Evolutionary conservation across 2,797 vertebrate genomes (phyloP), one percentile per base, ranked within the genome.

Genomic region (Todus mexicanus): DNA sequence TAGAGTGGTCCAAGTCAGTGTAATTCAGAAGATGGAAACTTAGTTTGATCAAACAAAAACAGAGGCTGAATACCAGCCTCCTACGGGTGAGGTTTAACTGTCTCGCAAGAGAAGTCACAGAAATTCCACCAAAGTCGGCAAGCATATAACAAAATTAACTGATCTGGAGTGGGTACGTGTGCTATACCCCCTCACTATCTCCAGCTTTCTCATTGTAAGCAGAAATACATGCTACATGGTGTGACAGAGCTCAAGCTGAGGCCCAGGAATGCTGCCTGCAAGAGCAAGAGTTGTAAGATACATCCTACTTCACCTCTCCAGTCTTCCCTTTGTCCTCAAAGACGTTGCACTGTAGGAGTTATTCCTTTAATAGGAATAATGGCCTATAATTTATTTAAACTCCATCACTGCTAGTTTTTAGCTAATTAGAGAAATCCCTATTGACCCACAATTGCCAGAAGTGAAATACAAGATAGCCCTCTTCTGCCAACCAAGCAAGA

Each of bases 361-460:
- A 66, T 50, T 81, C 56, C 73, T 91, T 33, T 5, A 23, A 84
- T 10, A 90, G 40, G 18, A 93, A 31, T 80, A 87, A 84, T 43
- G 81, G 81, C 48, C 59, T 63, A 73, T 40, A 79, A 78, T 73
- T 87, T 88, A 80, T 73, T 85, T 92, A 75, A 94, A 84, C 26
- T 86, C 79, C 45, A 68, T 38, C 56, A 45, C 4, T 27, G 43
- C 64, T 61, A 40, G 13, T 29, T 90, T 84, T 90, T 9, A 71
- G 51, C 48, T 91, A 45, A 93, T 90, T 70, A 84, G 33, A 77
- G 74, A 91, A 88, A 81, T 84, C 64, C 60, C 90, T 61, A 69
- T n/a, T 64, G 80, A 93, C 57, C 50, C 35, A 45, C 38, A 54
- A 54, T 12, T 76, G 64, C 64, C 80, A 89, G 59, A 72, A 95